A percentile compares a stretch with the other conserved stretches of the same genome.
phyloP scores from a whole-genome alignment of 2,888 invertebrate genomes.

The Hirtodrosophila trivittata region DNA sequence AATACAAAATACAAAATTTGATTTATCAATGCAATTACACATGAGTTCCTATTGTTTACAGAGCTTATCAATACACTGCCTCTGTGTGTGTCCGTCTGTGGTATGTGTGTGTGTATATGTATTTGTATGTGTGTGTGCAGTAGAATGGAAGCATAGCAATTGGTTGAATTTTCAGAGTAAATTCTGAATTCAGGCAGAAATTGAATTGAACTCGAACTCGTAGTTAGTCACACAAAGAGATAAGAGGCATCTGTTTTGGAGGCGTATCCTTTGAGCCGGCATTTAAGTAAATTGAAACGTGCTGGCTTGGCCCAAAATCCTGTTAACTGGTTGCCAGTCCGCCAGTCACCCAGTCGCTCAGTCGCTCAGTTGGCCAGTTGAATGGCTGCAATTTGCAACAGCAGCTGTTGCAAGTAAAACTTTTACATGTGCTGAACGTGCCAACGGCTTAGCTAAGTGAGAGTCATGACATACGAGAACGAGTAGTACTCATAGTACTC shows the following conservation, averaged over 20 bases:
- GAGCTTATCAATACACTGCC: slow-evolving; percentile 24
- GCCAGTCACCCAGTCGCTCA: too few relatives aligned
- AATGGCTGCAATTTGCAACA: slow-evolving; percentile 56
- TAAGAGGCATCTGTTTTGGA: slow-evolving; percentile 6
- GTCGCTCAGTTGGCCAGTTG: too few relatives aligned
- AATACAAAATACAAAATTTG: background rate
- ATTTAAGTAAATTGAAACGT: slow-evolving; percentile 48
- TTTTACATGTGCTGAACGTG: slow-evolving; percentile 35
- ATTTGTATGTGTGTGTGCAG: too few relatives aligned
- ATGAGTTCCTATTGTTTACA: slow-evolving; percentile 50
- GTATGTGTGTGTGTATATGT: too few relatives aligned
- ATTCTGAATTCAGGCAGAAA: slow-evolving; percentile 1
- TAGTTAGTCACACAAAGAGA: slow-evolving; percentile 19
- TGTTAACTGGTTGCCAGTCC: slow-evolving; percentile 31
- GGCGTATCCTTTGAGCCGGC: slow-evolving; percentile 3
- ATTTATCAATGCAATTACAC: slow-evolving; percentile 66
- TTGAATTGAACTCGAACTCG: slow-evolving; percentile 9
- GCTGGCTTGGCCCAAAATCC: slow-evolving; percentile 18
- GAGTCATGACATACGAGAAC: background rate
- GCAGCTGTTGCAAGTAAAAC: slow-evolving; percentile 13
- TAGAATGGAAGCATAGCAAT: too few relatives aligned
- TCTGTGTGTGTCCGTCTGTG: too few relatives aligned
- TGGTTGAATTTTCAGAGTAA: slow-evolving; percentile 5
- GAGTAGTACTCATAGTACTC: too few relatives aligned
- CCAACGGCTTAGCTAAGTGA: slow-evolving; percentile 34